Base-by-base conservation (phyloP, 2,113 vertebrate species). In the Cisticola juncidis region DNA sequence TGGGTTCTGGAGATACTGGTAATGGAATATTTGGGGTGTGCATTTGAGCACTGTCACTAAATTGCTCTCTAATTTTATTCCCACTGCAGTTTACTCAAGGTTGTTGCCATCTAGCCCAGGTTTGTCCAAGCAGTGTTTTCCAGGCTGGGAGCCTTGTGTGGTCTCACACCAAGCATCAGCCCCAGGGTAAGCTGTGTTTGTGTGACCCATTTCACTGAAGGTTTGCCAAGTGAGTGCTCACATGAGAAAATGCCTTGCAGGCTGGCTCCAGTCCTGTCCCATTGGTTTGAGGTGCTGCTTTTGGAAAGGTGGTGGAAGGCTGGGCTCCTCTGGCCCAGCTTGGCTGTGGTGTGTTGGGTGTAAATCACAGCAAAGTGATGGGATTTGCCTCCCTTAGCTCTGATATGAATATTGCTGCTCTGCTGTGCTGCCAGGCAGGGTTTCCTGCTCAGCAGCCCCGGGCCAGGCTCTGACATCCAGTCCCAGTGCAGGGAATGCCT, bases 201-300 rank as follows among this genome's bases (percentile, higher is more conserved):
- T 80, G 45, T 54, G 47, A 58, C 60, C 73, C 19, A 11, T 73
- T 72, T 90, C 42, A 72, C 53, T 38, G 65, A 60, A 25, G 6
- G 23, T 14, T 47, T 64, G 18, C 47, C 47, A 36, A 68, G 22
- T 16, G 36, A 54, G 25, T 4, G 33, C 48, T 56, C 3, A 1
- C 25, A 2, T 10, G 8, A 56, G n/a, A 15, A 71, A 23, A 35
- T 4, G 8, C 6, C 22, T n/a, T 33, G 4, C 16, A 74, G 73
- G 38, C 48, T 81, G 64, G 50, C 9, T 60, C 15, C 25, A 23
- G n/a, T 29, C 14, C 0, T 0, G 26, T 31, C 11, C 36, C 35
- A 4, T 22, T 1, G 3, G 23, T 21, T 12, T 0, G 0, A 12
- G 10, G 10, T 31, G 42, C 50, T 81, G 36, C 15, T 31, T 84